A percentile compares a stretch with the other conserved stretches of the same genome.
phyloP scores from a whole-genome alignment of 2,797 vertebrate genomes.

The Nasua narica region DNA sequence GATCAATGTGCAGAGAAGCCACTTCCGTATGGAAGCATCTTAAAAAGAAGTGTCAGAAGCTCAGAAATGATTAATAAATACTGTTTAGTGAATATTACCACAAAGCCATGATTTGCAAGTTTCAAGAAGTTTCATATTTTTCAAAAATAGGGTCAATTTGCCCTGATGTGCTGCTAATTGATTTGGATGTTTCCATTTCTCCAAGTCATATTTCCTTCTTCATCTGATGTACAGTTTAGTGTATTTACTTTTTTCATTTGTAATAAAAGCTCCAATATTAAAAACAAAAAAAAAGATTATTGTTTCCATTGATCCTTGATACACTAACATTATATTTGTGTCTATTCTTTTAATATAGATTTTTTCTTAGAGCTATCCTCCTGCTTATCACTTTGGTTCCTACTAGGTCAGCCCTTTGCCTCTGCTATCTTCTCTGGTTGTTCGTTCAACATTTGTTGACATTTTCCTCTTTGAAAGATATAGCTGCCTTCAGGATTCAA shows the following conservation, averaged over 20 bases:
- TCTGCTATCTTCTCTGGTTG: neutral
- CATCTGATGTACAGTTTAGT: neutral
- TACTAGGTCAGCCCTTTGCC: neutral
- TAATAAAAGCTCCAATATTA: constrained; percentile 63
- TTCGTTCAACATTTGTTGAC: constrained; percentile 1
- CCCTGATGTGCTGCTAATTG: neutral
- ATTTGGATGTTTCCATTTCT: constrained; percentile 38
- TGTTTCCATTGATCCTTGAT: constrained; percentile 75
- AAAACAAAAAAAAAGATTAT: constrained; percentile 49
- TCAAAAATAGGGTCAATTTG: neutral
- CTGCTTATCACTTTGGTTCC: neutral
- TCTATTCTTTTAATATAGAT: constrained; percentile 44
- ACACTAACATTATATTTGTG: constrained; percentile 72
- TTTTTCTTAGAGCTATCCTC: constrained; percentile 56
- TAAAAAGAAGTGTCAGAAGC: neutral
- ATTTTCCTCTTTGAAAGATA: neutral
- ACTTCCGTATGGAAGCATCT: neutral
- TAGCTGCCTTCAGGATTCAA: neutral
- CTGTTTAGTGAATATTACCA: neutral
- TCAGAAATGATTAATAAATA: neutral
- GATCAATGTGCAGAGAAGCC: neutral
- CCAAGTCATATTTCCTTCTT: neutral
- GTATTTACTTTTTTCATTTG: constrained; percentile 49
- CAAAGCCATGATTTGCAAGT: neutral
- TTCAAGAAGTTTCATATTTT: constrained; percentile 15